These are phyloP conservation scores for Myotis pilosus DNA, from an alignment of 2,797 vertebrate species.

Conservation along the genomic window DNA sequence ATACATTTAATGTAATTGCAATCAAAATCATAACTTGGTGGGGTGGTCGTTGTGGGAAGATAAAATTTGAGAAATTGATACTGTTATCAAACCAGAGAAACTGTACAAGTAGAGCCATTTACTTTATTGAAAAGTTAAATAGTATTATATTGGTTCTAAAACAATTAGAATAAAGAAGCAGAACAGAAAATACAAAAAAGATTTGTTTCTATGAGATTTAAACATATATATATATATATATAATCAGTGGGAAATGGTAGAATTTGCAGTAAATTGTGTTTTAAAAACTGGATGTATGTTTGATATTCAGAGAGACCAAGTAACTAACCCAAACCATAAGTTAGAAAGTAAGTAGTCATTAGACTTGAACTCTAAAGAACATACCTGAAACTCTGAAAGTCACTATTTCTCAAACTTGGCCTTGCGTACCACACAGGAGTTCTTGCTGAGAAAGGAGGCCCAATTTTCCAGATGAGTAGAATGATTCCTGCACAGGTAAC, in stretches of 20 bases:
- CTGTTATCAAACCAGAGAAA: neutral
- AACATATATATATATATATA: neutral
- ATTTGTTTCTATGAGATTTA: neutral
- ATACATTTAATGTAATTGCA: neutral
- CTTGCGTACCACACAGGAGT: neutral
- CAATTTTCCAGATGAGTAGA: neutral
- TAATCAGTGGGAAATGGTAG: neutral
- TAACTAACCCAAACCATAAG: neutral
- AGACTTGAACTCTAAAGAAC: neutral
- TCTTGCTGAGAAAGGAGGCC: neutral
- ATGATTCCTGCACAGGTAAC: neutral
- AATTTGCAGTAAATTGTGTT: neutral
- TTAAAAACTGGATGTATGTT: neutral
- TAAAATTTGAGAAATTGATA: neutral
- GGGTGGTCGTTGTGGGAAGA: neutral
- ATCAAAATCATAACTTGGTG: conserved; percentile 3
- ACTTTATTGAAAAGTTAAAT: neutral
- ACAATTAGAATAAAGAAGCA: neutral
- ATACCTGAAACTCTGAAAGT: neutral
- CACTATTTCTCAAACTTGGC: neutral
- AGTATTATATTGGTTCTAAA: neutral
- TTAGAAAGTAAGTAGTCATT: neutral
- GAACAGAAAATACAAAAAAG: neutral
- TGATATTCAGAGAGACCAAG: neutral
- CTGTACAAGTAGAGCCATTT: neutral